These are phyloP conservation scores for Ahaetulla prasina DNA, from an alignment of 2,113 vertebrate species.

Conservation along the genomic window DNA sequence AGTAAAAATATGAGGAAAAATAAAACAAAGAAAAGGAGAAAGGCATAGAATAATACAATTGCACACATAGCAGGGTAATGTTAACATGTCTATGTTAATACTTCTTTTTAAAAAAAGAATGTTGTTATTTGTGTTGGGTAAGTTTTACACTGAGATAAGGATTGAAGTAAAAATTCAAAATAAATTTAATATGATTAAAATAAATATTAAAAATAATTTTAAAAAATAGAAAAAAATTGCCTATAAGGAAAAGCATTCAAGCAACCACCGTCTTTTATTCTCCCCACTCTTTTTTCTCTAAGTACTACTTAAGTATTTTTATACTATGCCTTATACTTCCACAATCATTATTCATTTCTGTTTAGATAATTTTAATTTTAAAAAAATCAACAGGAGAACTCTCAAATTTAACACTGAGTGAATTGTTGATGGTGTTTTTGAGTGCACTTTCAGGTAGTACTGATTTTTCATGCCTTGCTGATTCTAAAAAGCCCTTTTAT, in stretches of 20 bases:
- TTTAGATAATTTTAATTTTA: not conserved
- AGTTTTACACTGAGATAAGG: not conserved
- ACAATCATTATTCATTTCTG: not conserved
- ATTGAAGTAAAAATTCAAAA: not conserved
- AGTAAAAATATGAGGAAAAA: not conserved
- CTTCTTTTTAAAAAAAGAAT: not conserved
- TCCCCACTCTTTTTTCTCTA: not conserved
- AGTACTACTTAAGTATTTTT: not conserved
- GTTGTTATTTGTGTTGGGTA: not conserved
- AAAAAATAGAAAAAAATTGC: not conserved
- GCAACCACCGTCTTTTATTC: not conserved
- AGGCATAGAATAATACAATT: not conserved
- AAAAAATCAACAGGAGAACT: not conserved
- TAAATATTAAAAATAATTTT: not conserved
- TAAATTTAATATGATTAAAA: not conserved
- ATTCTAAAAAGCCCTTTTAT: not conserved
- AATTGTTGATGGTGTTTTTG: not conserved
- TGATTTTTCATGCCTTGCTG: not conserved
- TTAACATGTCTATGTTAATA: not conserved
- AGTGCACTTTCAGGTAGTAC: not conserved
- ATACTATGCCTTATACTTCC: not conserved
- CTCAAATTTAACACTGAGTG: not conserved
- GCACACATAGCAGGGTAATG: not conserved
- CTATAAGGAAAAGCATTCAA: not conserved
- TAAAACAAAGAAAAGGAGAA: not conserved